Evolutionary conservation across 2,888 invertebrate genomes (phyloP).

Genomic region (Epinotia nisella): DNA sequence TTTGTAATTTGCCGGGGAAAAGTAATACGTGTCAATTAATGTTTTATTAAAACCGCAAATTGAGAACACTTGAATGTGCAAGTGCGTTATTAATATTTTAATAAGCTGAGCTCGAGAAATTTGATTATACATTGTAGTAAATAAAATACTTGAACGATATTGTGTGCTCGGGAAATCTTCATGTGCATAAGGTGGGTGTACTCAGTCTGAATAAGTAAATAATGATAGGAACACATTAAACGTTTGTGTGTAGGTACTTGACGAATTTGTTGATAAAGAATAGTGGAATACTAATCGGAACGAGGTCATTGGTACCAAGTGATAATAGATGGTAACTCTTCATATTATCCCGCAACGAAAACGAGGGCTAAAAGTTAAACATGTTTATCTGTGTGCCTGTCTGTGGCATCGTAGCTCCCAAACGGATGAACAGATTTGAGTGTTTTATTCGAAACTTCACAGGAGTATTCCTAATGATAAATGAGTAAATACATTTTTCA

Average conservation of each 20-base stretch:
- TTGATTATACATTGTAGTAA: conserved; percentile 36
- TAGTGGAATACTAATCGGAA: background rate
- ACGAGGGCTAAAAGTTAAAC: too few relatives aligned
- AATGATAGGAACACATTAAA: background rate
- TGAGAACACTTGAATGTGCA: conserved; percentile 67
- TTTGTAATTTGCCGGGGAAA: conserved; percentile 80
- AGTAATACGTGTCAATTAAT: conserved; percentile 83
- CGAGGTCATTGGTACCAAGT: background rate
- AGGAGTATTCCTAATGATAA: too few relatives aligned
- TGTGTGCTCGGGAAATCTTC: conserved; percentile 8
- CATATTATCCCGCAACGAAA: too few relatives aligned
- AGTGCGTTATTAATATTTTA: conserved; percentile 74
- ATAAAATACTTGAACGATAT: conserved; percentile 25
- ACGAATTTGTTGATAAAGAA: conserved; percentile 1
- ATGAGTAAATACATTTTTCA: too few relatives aligned
- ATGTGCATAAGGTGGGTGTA: conserved; percentile 4
- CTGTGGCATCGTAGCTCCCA: too few relatives aligned
- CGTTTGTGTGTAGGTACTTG: conserved; percentile 52
- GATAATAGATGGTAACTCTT: too few relatives aligned
- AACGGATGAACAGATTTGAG: too few relatives aligned
- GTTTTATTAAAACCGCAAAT: conserved; percentile 75
- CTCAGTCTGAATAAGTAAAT: background rate
- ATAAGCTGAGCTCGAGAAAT: conserved; percentile 60
- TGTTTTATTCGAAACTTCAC: too few relatives aligned
- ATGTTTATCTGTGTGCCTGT: too few relatives aligned